Percentiles rank a stretch among this genome's conserved stretches.
phyloP scores from a whole-genome alignment of 2,888 invertebrate species.

The Sphinx pinastri region DNA sequence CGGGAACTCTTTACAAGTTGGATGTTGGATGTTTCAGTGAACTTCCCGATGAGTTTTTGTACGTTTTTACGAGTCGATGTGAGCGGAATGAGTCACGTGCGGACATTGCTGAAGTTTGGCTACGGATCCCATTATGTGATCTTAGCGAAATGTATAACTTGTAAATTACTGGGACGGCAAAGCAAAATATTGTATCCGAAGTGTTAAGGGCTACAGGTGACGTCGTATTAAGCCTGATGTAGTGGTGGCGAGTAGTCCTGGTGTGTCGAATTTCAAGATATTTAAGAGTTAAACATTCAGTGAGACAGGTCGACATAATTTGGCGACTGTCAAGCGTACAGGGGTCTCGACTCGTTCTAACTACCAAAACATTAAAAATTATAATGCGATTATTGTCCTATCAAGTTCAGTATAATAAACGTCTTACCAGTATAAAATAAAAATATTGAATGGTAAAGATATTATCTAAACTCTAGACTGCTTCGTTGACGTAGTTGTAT shows the following conservation, averaged over 20 bases:
- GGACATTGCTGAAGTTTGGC: constrained; percentile 23
- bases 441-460: too few species aligned
- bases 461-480: too few species aligned
- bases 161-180: too few species aligned
- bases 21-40: constrained; percentile 64
- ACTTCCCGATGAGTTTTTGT: constrained; percentile 60
- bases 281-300: too few species aligned
- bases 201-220: too few species aligned
- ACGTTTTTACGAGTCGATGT: constrained; percentile 45
- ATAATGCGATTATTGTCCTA: too few species aligned
- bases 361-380: background rate
- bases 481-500: too few species aligned
- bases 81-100: constrained; percentile 33
- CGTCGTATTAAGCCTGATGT: background rate
- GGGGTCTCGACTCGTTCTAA: background rate
- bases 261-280: too few species aligned
- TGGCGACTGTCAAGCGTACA: background rate
- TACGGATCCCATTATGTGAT: constrained; percentile 15
- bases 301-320: too few species aligned
- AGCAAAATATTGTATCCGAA: too few species aligned
- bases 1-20: constrained; percentile 69
- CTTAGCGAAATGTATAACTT: background rate
- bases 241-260: background rate
- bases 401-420: too few species aligned
- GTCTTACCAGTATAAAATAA: too few species aligned